A percentile compares a stretch with the other conserved stretches of the same genome.
Conservation (phyloP, 1,140 invertebrate species). For the Pygmarrhopalites habei region DNA sequence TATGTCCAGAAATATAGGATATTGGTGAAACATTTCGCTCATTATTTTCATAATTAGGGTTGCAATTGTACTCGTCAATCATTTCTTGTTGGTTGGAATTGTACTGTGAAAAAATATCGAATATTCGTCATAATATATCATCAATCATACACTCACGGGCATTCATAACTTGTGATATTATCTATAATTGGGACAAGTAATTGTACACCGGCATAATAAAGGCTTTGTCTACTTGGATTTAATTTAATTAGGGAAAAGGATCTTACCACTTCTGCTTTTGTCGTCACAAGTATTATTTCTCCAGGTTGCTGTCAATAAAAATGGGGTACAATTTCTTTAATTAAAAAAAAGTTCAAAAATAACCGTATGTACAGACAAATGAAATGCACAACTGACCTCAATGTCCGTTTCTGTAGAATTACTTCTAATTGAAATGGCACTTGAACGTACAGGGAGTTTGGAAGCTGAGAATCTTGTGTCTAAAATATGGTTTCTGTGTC, state of each 20-base stretch:
- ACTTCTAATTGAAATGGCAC: not conserved
- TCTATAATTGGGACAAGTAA: too few relatives aligned
- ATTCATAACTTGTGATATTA: too few relatives aligned
- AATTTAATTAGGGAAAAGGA: too few relatives aligned
- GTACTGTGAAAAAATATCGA: too few relatives aligned
- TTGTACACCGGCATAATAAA: too few relatives aligned
- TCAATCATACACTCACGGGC: too few relatives aligned
- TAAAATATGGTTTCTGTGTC: not conserved
- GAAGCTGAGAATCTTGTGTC: not conserved
- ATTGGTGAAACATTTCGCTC: constrained; percentile 1
- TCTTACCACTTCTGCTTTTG: constrained; percentile 1
- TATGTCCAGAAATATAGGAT: constrained; percentile 8
- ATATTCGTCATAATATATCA: too few relatives aligned
- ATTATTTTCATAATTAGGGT: not conserved
- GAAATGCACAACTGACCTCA: not conserved
- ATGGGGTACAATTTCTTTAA: too few relatives aligned
- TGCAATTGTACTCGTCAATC: not conserved
- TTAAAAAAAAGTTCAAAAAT: not conserved
- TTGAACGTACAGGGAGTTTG: not conserved
- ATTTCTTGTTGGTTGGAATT: too few relatives aligned
- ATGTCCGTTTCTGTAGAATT: constrained; percentile 12
- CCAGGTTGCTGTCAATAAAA: constrained; percentile 1
- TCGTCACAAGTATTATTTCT: constrained; percentile 7
- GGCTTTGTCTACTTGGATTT: too few relatives aligned
- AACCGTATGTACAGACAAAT: not conserved